These are phyloP conservation scores for Agrotis puta DNA, from an alignment of 2,888 invertebrate species.

Conservation along the genomic window DNA sequence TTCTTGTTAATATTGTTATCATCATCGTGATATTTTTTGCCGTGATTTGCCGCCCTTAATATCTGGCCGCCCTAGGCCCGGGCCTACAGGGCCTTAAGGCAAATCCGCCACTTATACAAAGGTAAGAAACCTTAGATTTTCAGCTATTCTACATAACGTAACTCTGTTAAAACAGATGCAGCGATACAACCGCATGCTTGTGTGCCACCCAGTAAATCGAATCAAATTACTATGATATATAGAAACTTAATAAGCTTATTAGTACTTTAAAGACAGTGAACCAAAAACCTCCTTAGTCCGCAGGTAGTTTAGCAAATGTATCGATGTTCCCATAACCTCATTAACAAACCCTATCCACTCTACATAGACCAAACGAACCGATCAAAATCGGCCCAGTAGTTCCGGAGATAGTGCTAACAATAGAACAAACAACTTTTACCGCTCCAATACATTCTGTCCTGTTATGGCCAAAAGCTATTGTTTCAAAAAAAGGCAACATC, in stretches of 20 bases:
- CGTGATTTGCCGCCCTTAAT: too few species aligned
- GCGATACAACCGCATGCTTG: neutral
- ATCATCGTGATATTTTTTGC: too few species aligned
- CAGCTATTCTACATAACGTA: too few species aligned
- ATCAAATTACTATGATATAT: too few species aligned
- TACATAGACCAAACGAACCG: constrained; percentile 24
- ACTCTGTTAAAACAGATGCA: neutral
- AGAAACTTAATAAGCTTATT: too few species aligned
- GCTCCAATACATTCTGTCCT: constrained; percentile 65
- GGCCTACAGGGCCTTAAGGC: too few species aligned
- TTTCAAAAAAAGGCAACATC: constrained; percentile 61
- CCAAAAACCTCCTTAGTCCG: neutral
- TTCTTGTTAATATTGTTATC: too few species aligned
- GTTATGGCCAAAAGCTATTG: constrained; percentile 62
- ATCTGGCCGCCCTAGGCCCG: too few species aligned
- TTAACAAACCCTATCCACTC: constrained; percentile 30
- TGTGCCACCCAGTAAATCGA: neutral
- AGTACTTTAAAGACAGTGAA: neutral
- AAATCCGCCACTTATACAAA: too few species aligned
- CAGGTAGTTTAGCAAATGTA: neutral
- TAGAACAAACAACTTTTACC: constrained; percentile 65
- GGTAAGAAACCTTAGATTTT: too few species aligned
- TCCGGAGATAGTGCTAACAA: constrained; percentile 59
- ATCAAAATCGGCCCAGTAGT: constrained; percentile 54
- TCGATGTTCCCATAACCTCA: constrained; percentile 35